A percentile compares a stretch with the other conserved stretches of the same genome.
Evolutionary conservation across 2,113 vertebrate species (phyloP).

Genomic region (Lathamus discolor): DNA sequence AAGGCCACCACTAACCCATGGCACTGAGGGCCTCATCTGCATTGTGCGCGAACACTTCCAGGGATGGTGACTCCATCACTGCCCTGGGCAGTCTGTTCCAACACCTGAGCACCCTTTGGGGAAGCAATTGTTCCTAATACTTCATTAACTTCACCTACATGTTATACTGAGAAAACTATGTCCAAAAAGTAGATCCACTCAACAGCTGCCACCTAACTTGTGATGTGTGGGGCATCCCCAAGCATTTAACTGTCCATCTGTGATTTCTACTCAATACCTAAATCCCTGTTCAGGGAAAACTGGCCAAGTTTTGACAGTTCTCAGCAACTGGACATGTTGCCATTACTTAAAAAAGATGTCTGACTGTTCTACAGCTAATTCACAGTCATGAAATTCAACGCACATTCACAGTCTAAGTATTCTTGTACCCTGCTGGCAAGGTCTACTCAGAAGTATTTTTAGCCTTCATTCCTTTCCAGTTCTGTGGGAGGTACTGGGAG

Average conservation of each 20-base stretch:
- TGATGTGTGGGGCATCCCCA: background rate
- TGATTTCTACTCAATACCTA: background rate
- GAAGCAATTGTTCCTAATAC: background rate
- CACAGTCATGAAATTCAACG: background rate
- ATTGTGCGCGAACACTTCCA: background rate
- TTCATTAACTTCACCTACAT: background rate
- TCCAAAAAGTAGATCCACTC: background rate
- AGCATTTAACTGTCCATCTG: background rate
- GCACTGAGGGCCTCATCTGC: background rate
- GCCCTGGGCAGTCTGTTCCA: background rate
- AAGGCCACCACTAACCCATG: background rate
- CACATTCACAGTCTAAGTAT: background rate
- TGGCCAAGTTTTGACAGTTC: background rate
- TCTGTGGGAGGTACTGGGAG: background rate
- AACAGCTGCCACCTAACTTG: background rate
- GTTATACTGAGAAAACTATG: background rate
- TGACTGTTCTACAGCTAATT: background rate
- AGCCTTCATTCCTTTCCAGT: background rate
- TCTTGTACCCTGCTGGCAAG: background rate
- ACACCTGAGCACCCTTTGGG: background rate
- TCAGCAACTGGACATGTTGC: background rate
- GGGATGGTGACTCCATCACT: background rate
- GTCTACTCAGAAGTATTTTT: background rate
- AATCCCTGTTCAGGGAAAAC: background rate
- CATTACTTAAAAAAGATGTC: background rate